Evolutionary conservation across 2,797 vertebrate genomes (phyloP).

Genomic region (Argyrosomus regius): DNA sequence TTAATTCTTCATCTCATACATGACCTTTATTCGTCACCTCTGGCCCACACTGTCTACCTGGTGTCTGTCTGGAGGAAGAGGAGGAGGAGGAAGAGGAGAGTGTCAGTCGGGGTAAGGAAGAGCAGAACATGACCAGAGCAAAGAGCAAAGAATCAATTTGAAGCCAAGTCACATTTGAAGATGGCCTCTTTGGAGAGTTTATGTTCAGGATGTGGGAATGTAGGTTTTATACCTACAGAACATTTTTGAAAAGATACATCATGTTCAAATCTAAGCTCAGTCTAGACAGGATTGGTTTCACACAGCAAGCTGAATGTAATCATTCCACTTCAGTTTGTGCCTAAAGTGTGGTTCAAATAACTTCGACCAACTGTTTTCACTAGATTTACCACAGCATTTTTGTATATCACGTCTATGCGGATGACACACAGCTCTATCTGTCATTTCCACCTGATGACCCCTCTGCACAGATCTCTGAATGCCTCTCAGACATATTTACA

Average conservation of each 20-base stretch:
- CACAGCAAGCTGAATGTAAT: background rate
- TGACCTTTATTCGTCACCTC: constrained; percentile 44
- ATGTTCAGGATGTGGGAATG: background rate
- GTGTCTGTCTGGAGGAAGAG: constrained; percentile 18
- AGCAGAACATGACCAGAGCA: constrained; percentile 16
- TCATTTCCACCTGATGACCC: too few relatives aligned
- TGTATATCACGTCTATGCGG: too few relatives aligned
- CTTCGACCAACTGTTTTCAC: too few relatives aligned
- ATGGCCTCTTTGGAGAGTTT: background rate
- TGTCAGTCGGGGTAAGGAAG: background rate
- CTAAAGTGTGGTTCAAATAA: too few relatives aligned
- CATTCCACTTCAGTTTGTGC: background rate
- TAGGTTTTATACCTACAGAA: background rate
- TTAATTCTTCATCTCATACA: constrained; percentile 37
- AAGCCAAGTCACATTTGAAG: constrained; percentile 16
- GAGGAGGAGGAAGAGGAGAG: constrained; percentile 6
- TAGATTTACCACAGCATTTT: too few relatives aligned
- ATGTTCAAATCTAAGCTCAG: background rate
- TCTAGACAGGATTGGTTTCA: background rate
- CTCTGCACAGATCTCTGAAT: too few relatives aligned
- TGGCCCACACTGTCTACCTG: constrained; percentile 17
- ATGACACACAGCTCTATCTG: too few relatives aligned
- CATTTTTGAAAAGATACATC: constrained; percentile 1
- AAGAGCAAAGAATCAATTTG: constrained; percentile 46
- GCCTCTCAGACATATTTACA: too few relatives aligned